Percentiles rank a stretch among this genome's conserved stretches.
Evolutionary conservation across 2,797 vertebrate species (phyloP).

Genomic region (Gymnothorax javanicus): DNA sequence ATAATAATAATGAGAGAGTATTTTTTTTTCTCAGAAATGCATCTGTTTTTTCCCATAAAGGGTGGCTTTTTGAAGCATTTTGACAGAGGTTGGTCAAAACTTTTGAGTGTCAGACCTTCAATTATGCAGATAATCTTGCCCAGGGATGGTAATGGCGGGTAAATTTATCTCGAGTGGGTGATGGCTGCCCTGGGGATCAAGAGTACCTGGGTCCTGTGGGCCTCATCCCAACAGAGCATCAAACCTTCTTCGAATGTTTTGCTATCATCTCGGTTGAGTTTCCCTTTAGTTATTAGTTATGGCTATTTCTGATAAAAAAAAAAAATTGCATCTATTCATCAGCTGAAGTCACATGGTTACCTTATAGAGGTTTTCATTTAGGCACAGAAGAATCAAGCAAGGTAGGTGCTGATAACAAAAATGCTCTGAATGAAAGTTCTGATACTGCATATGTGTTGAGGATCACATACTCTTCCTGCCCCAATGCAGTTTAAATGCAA

Average conservation of each 20-base stretch:
- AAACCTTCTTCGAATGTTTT: not conserved
- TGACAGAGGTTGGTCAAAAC: not conserved
- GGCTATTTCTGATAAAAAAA: not conserved
- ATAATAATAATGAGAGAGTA: not conserved
- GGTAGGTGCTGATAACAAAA: not conserved
- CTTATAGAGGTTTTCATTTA: no score
- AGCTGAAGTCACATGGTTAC: no score
- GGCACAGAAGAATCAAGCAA: no score
- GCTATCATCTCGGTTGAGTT: not conserved
- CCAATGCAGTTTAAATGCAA: not conserved
- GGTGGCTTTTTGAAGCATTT: not conserved
- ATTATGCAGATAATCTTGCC: not conserved
- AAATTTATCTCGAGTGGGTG: not conserved
- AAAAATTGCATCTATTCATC: no score
- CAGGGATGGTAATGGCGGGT: not conserved
- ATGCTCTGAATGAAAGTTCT: not conserved
- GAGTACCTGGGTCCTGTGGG: not conserved
- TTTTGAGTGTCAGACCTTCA: not conserved
- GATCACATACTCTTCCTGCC: not conserved
- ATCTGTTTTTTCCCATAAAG: not conserved
- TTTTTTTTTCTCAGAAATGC: not conserved
- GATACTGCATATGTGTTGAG: not conserved
- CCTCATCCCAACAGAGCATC: not conserved
- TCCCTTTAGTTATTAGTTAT: not conserved
- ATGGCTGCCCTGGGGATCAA: not conserved